Percentiles rank a stretch among this genome's conserved stretches.
Conservation (phyloP, 2,113 vertebrate genomes). For the Psittacula cyanocephala region DNA sequence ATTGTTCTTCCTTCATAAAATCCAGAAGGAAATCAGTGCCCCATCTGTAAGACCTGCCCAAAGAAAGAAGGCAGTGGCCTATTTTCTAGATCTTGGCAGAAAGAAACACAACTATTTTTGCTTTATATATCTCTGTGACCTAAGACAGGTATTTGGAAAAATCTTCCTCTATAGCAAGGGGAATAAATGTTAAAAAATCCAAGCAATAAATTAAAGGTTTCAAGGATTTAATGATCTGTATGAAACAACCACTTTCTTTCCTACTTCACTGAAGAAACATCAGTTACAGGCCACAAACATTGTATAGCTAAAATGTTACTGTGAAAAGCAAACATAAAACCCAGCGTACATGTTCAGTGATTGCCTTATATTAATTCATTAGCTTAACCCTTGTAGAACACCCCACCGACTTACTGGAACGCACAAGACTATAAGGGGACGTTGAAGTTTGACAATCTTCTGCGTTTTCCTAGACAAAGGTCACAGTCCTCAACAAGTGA, state of each 20-base stretch:
- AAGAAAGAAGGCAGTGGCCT: not conserved
- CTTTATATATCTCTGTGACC: not conserved
- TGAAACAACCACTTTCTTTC: not conserved
- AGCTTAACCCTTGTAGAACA: not conserved
- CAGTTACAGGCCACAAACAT: not conserved
- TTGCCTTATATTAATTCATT: not conserved
- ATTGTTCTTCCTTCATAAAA: not conserved
- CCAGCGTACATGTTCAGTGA: not conserved
- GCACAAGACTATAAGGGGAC: not conserved
- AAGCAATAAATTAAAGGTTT: not conserved
- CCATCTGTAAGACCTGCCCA: fast-evolving
- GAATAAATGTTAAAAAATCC: not conserved
- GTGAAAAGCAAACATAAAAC: not conserved
- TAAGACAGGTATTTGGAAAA: not conserved
- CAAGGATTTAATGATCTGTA: not conserved
- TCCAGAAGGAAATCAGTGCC: not conserved
- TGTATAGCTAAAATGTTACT: not conserved
- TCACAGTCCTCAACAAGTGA: not conserved
- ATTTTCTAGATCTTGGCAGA: not conserved
- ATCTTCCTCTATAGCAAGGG: not conserved
- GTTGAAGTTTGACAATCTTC: not conserved
- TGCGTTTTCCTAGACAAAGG: not conserved
- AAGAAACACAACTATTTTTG: not conserved
- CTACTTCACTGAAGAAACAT: not conserved
- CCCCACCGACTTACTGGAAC: not conserved